A percentile compares a stretch with the other conserved stretches of the same genome.
Conservation (phyloP, 2,797 vertebrate genomes). For the Triplophysa yarkandensis region DNA sequence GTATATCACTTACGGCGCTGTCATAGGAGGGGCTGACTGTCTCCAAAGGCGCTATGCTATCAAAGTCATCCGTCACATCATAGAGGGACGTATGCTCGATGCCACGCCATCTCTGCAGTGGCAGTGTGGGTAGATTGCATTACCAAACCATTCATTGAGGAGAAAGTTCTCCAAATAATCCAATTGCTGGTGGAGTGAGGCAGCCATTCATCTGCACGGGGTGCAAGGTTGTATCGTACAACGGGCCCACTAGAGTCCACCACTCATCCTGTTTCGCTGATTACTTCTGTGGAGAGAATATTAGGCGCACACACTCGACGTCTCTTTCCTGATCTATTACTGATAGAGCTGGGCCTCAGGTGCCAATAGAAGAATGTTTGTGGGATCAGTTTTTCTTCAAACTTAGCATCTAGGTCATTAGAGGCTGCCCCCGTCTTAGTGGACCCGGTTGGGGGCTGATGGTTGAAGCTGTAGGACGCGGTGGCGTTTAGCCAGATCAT, state of each 20-base stretch:
- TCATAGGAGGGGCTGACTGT: conserved; percentile 39
- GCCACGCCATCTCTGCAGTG: conserved; percentile 43
- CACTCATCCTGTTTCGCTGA: conserved; percentile 46
- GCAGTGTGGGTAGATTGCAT: conserved; percentile 56
- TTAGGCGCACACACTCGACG: conserved; percentile 8
- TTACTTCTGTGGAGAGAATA: conserved; percentile 42
- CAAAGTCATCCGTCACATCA: conserved; percentile 45
- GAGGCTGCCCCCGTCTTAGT: conserved; percentile 2
- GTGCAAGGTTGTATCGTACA: conserved; percentile 35
- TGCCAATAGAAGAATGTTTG: conserved; percentile 33
- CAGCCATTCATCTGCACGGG: conserved; percentile 47
- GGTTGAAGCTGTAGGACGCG: background rate
- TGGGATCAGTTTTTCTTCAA: conserved; percentile 31
- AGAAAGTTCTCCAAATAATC: conserved; percentile 57
- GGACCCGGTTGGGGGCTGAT: background rate
- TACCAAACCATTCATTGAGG: conserved; percentile 55
- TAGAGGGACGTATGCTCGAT: conserved; percentile 44
- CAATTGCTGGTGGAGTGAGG: conserved; percentile 53
- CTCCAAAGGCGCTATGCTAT: conserved; percentile 49
- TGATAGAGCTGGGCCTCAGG: conserved; percentile 17
- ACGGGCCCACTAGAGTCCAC: conserved; percentile 25
- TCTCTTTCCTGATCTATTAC: conserved; percentile 26
- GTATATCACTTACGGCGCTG: conserved; percentile 34
- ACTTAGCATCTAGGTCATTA: conserved; percentile 28
- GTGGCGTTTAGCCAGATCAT: conserved; percentile 15